Conservation (phyloP, 2,797 vertebrate genomes). For the Phrynocephalus guinanensis region DNA sequence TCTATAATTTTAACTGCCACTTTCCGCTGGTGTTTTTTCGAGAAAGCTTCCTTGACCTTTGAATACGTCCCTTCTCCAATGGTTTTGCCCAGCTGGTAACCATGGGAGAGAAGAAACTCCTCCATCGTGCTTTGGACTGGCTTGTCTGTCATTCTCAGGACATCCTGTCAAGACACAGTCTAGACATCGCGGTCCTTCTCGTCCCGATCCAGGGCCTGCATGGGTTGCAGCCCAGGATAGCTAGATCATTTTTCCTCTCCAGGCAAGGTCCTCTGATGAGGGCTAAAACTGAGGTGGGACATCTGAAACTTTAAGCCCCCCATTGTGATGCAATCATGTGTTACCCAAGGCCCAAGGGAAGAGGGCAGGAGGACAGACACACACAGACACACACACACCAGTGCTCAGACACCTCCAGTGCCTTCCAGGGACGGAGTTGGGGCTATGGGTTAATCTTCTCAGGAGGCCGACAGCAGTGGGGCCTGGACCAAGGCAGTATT, state of each 20-base stretch:
- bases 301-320: slow-evolving; percentile 46
- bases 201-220: slow-evolving; percentile 60
- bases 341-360: background rate
- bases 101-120: slow-evolving; percentile 74
- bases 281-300: slow-evolving; percentile 46
- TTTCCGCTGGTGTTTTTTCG: slow-evolving; percentile 75
- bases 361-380: background rate
- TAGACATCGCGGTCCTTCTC: slow-evolving; percentile 40
- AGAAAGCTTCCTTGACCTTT: slow-evolving; percentile 80
- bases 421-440: background rate
- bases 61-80: slow-evolving; percentile 80
- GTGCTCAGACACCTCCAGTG: background rate
- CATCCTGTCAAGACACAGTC: slow-evolving; percentile 56
- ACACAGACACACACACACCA: too few species aligned
- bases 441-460: slow-evolving; percentile 23
- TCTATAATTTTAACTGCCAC: slow-evolving; percentile 82
- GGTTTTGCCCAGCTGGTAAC: slow-evolving; percentile 77
- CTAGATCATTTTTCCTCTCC: slow-evolving; percentile 39
- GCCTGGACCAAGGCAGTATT: slow-evolving; percentile 3
- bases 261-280: slow-evolving; percentile 43
- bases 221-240: slow-evolving; percentile 31
- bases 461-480: background rate
- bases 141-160: slow-evolving; percentile 58
- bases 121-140: slow-evolving; percentile 68
- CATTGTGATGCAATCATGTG: slow-evolving; percentile 72